Base-by-base conservation (phyloP, 2,888 invertebrate species). In the Amphipyra tragopoginis region DNA sequence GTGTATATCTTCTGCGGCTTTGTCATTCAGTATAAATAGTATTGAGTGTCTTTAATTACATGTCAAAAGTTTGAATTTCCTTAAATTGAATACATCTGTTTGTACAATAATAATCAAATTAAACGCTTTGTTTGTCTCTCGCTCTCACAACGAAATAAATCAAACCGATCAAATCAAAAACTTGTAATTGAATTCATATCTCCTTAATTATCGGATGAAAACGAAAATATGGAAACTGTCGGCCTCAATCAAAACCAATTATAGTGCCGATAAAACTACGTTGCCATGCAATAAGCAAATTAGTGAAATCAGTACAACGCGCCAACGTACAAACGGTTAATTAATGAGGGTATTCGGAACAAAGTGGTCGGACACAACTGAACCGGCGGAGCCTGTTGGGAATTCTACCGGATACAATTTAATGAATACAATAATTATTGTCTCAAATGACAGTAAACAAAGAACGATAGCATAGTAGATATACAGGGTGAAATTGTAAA, bases 261-360 rank as follows among this genome's bases (percentile, higher is more conserved):
- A 65, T 33, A 36, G 6, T 39, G 48, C 39, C 11, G 44, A 39
- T 59, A 33, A 60, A 69, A 65, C 64, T 55, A 58, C 54, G 40
- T 45, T 54, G 50, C 65, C 67, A 68, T 71, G 58, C 65, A 62
- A 75, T 71, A 62, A 73, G 72, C 71, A 65, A 73, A 72, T 72
- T 71, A 72, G 57, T 55, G 52, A 56, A 67, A 68, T 61, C 65
- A 62, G 61, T 58, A 61, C 63, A 71, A 72, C 48, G 43, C 56
- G 43, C 56, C 52, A 52, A 66, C 67, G 67, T 70, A 72, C 70
- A 75, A 75, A 78, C 71, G 62, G 62, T 45, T 73, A 68, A 79
- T 82, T 77, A 81, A 80, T 75, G 63, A 62, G 63, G 69, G 72
- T 74, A 65, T 72, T 53, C 45, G 56, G 64, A 52, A 53, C 55